Conservation (phyloP, 2,113 vertebrate species). For the Tichodroma muraria region DNA sequence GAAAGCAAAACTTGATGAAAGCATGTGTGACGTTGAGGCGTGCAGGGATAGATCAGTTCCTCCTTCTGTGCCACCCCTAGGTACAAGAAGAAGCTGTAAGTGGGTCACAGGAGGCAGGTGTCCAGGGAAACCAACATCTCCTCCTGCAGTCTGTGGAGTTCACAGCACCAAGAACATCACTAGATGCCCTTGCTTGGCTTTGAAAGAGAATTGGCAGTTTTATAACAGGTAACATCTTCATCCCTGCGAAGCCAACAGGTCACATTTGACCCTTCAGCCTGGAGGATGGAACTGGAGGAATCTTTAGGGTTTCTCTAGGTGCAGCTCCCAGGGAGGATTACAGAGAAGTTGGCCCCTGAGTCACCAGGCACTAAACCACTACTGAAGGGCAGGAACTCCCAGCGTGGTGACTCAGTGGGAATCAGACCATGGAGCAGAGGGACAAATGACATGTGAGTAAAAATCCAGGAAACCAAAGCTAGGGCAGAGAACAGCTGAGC, state of each 20-base stretch:
- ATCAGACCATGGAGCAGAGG: neutral
- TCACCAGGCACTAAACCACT: neutral
- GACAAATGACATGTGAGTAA: neutral
- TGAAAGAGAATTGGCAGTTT: neutral
- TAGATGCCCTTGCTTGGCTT: neutral
- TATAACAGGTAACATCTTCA: neutral
- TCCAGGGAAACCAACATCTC: neutral
- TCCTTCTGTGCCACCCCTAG: neutral
- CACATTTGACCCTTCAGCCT: neutral
- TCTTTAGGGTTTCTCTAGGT: neutral
- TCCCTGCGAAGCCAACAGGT: accelerated
- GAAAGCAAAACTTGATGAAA: neutral
- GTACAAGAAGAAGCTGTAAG: neutral
- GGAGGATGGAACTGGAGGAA: neutral
- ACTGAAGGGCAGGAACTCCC: neutral
- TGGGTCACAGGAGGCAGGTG: neutral
- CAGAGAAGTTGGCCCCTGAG: neutral
- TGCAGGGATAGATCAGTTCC: neutral
- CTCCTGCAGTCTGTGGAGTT: neutral
- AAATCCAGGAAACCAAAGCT: neutral
- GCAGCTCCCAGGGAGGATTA: neutral
- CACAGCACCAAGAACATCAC: neutral
- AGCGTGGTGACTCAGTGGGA: neutral
- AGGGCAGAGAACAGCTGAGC: neutral
- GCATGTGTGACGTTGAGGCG: neutral